phyloP scores from a whole-genome alignment of 2,113 vertebrate species.

The Gobio gobio region DNA sequence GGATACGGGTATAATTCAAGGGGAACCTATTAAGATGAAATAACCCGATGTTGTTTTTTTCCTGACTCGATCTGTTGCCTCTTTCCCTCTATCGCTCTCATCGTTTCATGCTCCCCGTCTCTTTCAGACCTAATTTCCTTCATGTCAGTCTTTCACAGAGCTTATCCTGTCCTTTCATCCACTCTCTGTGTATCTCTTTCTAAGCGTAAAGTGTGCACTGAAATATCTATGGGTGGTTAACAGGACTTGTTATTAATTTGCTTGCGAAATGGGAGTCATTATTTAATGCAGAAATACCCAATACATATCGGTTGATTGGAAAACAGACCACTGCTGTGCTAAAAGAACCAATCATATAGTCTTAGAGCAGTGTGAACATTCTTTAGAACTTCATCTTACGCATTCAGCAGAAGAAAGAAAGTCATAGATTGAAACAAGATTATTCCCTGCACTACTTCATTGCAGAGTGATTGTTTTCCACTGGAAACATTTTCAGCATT shows the following conservation, averaged over 20 bases:
- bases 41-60: neutral
- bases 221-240: conserved; percentile 24
- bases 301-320: neutral
- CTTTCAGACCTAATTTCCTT: conserved; percentile 35
- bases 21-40: conserved; percentile 13
- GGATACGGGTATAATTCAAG: neutral
- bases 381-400: neutral
- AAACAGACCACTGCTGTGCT: neutral
- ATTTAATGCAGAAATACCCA: neutral
- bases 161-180: conserved; percentile 28
- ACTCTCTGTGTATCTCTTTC: neutral
- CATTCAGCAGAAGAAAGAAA: neutral
- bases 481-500: neutral
- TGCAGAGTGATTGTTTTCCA: neutral
- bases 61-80: neutral
- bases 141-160: conserved; percentile 20
- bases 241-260: neutral
- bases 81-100: neutral
- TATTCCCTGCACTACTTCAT: neutral
- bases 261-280: neutral
- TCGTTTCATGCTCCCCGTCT: neutral
- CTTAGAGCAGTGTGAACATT: neutral
- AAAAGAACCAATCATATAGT: neutral
- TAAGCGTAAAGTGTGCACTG: neutral
- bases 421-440: neutral